Conservation (phyloP, 2,888 invertebrate genomes). For the Drosophila limbata region DNA sequence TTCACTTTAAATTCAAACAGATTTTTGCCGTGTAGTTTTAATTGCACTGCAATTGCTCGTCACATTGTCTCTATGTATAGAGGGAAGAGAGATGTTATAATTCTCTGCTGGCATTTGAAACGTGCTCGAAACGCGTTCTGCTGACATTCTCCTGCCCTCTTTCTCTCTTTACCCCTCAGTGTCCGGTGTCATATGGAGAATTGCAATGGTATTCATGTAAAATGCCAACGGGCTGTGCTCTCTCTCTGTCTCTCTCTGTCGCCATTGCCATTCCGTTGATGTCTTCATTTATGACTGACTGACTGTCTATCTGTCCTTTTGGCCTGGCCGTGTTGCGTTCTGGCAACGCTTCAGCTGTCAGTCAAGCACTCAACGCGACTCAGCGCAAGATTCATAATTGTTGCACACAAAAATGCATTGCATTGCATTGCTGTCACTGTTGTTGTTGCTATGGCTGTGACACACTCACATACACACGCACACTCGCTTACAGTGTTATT, state of each 20-base stretch:
- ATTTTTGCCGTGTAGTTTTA: conserved; percentile 11
- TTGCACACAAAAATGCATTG: conserved; percentile 45
- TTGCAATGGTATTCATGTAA: conserved; percentile 40
- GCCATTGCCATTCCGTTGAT: conserved; percentile 52
- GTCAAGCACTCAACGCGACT: conserved; percentile 62
- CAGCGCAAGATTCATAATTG: conserved; percentile 71
- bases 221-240: conserved; percentile 54
- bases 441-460: conserved; percentile 20
- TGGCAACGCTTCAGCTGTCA: conserved; percentile 69
- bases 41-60: conserved; percentile 18
- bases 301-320: conserved; percentile 37
- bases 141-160: neutral
- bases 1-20: conserved; percentile 1
- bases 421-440: conserved; percentile 25
- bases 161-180: neutral
- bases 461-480: conserved; percentile 6
- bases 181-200: conserved; percentile 3
- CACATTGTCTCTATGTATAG: conserved; percentile 9
- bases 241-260: neutral
- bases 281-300: conserved; percentile 58
- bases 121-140: conserved; percentile 43
- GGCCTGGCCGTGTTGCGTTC: conserved; percentile 29
- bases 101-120: conserved; percentile 33
- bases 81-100: conserved; percentile 13
- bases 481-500: neutral